These are phyloP conservation scores for Pangasianodon gigas DNA, from an alignment of 2,113 vertebrate genomes.

Conservation along the genomic window DNA sequence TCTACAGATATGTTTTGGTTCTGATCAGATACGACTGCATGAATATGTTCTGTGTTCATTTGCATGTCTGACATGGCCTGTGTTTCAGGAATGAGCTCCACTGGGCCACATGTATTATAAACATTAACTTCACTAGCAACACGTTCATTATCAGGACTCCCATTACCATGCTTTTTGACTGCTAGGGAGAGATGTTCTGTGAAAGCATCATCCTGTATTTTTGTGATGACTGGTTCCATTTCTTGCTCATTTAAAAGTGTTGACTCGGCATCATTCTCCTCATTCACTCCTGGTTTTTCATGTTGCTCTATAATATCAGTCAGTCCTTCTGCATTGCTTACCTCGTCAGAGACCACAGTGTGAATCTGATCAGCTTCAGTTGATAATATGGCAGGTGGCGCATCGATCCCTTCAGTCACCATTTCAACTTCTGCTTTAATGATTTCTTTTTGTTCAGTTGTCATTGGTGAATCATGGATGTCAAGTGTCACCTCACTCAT, in stretches of 20 bases:
- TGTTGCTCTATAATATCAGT: neutral
- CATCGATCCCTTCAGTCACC: neutral
- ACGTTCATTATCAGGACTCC: neutral
- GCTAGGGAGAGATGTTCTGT: neutral
- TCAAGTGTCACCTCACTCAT: constrained; percentile 3
- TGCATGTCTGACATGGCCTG: neutral
- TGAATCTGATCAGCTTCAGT: neutral
- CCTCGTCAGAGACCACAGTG: neutral
- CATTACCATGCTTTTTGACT: neutral
- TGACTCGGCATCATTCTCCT: too few relatives aligned
- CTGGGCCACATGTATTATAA: neutral
- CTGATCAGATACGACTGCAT: neutral
- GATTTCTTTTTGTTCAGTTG: constrained; percentile 14
- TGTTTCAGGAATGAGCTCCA: neutral
- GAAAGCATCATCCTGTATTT: neutral
- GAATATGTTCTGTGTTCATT: neutral
- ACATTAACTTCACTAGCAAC: neutral
- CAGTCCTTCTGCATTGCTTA: neutral
- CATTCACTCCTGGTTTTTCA: neutral
- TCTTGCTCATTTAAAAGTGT: neutral
- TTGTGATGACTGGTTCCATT: neutral
- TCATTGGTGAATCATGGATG: neutral
- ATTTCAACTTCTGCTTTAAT: neutral
- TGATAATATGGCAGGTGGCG: neutral
- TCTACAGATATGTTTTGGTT: neutral